These are phyloP conservation scores for Malurus melanocephalus DNA, from an alignment of 2,113 vertebrate species.

Conservation along the genomic window DNA sequence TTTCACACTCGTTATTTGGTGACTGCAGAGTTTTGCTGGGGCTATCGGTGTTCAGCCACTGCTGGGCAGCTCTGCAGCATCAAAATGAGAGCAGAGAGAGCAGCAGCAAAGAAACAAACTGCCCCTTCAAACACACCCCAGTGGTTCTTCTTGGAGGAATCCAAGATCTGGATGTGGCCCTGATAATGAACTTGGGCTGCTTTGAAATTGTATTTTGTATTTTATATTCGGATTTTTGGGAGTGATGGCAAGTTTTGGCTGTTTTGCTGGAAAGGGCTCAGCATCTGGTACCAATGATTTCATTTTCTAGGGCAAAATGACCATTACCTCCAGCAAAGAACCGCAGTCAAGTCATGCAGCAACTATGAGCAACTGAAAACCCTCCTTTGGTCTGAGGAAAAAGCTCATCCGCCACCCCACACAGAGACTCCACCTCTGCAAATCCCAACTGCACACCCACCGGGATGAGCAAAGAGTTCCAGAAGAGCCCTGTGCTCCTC, in stretches of 20 bases:
- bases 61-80: not conserved
- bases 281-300: not conserved
- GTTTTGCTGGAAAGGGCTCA: not conserved
- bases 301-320: not conserved
- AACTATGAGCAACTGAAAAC: not conserved
- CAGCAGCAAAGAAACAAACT: not conserved
- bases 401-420: not conserved
- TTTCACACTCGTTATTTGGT: not conserved
- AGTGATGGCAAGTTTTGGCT: not conserved
- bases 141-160: not conserved
- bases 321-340: not conserved
- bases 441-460: accelerated
- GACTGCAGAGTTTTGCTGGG: not conserved
- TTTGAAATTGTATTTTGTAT: not conserved
- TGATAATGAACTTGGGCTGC: not conserved
- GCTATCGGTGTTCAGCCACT: not conserved
- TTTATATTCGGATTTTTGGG: not conserved
- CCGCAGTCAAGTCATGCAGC: not conserved
- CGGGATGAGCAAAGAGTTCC: not conserved
- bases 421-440: too few relatives aligned
- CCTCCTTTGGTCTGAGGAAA: not conserved
- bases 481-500: not conserved
- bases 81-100: not conserved
- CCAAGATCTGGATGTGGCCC: not conserved
- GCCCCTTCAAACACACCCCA: not conserved